phyloP scores from a whole-genome alignment of 2,797 vertebrate genomes.

The Australoheros facetus region DNA sequence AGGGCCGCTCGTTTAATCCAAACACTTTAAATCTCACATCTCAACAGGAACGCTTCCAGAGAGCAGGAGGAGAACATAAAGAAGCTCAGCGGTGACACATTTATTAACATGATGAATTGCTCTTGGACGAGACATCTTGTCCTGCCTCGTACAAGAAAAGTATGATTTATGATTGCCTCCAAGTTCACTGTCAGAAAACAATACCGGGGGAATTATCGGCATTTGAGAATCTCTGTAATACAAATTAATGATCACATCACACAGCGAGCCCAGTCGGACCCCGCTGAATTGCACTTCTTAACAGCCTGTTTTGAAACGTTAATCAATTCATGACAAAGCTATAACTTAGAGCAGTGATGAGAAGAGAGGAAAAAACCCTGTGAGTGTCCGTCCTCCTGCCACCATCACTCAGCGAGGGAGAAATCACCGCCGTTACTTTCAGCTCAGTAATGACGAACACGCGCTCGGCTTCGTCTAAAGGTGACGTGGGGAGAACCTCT shows the following conservation, averaged over 20 bases:
- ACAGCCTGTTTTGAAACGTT: constrained; percentile 46
- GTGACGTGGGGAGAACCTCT: not conserved
- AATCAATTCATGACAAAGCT: constrained; percentile 60
- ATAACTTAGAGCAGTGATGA: constrained; percentile 36
- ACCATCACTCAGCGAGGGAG: not conserved
- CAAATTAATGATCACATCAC: constrained; percentile 70
- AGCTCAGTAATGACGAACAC: not conserved
- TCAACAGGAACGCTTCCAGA: constrained; percentile 17
- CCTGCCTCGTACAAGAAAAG: constrained; percentile 44
- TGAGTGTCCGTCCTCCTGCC: not conserved
- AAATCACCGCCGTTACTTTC: not conserved
- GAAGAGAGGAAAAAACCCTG: not conserved
- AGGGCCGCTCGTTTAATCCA: not conserved
- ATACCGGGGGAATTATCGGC: constrained; percentile 50
- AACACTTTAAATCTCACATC: too few species aligned
- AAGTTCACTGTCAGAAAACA: constrained; percentile 63
- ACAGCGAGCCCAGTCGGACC: constrained; percentile 8
- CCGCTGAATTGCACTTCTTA: constrained; percentile 45
- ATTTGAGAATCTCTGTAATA: constrained; percentile 61
- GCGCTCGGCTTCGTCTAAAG: rapidly evolving
- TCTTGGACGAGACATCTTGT: constrained; percentile 57
- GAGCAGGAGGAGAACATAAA: constrained; percentile 20
- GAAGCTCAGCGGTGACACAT: constrained; percentile 36
- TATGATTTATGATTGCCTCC: constrained; percentile 64
- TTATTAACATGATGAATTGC: constrained; percentile 69